Conservation (phyloP, 1,140 invertebrate species). For the Anoplolepis gracilipes region DNA sequence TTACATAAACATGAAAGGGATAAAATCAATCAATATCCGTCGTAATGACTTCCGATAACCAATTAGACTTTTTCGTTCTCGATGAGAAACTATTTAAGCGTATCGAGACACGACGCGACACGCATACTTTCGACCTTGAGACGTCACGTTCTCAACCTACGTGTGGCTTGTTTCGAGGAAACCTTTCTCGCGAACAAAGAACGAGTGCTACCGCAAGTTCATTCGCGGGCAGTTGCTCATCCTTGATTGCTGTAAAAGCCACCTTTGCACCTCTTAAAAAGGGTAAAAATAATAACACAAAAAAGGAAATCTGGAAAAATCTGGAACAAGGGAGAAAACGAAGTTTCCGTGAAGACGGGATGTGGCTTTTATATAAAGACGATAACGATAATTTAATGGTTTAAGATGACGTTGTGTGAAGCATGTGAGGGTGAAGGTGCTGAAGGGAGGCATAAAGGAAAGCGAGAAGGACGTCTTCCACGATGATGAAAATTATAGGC, state of each 20-base stretch:
- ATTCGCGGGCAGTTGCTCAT: background rate
- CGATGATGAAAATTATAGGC: constrained; percentile 75
- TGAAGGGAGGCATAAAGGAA: background rate
- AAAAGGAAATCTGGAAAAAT: constrained; percentile 8
- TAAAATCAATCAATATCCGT: constrained; percentile 2
- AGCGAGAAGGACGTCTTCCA: background rate
- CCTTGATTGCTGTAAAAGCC: background rate
- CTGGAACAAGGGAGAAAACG: background rate
- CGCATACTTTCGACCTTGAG: constrained; percentile 39
- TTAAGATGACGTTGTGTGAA: constrained; percentile 63
- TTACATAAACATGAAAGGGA: constrained; percentile 1
- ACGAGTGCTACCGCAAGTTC: background rate
- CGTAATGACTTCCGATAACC: constrained; percentile 18
- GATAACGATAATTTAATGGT: constrained; percentile 69
- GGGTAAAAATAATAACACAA: background rate
- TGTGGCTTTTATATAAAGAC: constrained; percentile 63
- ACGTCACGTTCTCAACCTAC: background rate
- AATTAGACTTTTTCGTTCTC: constrained; percentile 24
- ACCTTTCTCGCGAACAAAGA: constrained; percentile 44
- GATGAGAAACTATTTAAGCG: constrained; percentile 11
- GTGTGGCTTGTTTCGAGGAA: constrained; percentile 38
- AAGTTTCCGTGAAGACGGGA: constrained; percentile 29
- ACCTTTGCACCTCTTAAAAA: background rate
- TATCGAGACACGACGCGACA: constrained; percentile 37
- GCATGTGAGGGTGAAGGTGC: constrained; percentile 43